Conservation (phyloP, 2,888 invertebrate species). For the Pachymerium ferrugineum region DNA sequence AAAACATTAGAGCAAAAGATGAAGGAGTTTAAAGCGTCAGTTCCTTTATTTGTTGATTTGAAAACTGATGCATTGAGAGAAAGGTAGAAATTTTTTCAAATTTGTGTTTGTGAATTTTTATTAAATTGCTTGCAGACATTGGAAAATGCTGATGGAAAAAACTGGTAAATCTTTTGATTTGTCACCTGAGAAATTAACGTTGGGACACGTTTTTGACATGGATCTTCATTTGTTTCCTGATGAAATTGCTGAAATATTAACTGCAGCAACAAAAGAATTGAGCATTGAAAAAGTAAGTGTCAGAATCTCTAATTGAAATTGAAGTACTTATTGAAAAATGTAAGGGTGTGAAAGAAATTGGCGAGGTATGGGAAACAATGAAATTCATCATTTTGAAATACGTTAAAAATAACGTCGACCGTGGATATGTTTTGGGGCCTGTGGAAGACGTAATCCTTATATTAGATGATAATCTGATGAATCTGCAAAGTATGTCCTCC, state of each 20-base stretch:
- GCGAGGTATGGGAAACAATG: conserved; percentile 55
- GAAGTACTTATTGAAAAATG: not conserved
- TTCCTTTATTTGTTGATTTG: conserved; percentile 82
- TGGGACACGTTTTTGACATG: conserved; percentile 90
- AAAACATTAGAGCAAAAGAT: conserved; percentile 69
- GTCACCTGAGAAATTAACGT: conserved; percentile 78
- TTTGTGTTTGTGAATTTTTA: not conserved
- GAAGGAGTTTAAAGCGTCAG: conserved; percentile 79
- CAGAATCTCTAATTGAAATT: not conserved
- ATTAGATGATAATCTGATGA: conserved; percentile 83
- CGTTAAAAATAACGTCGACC: conserved; percentile 61
- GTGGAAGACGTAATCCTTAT: conserved; percentile 75
- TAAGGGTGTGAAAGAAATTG: conserved; percentile 69
- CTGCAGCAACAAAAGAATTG: conserved; percentile 80
- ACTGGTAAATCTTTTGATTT: conserved; percentile 80
- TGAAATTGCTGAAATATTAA: conserved; percentile 78
- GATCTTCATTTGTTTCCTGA: conserved; percentile 74
- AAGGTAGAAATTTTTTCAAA: conserved; percentile 43
- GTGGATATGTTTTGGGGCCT: conserved; percentile 73
- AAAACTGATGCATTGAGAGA: conserved; percentile 86
- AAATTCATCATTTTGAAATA: conserved; percentile 49
- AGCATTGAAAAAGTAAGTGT: conserved; percentile 66
- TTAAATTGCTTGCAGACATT: conserved; percentile 58
- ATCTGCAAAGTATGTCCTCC: conserved; percentile 73
- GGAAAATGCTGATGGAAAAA: conserved; percentile 80